Conservation (phyloP, 2,797 vertebrate species). For the Gymnoscopelus braueri region DNA sequence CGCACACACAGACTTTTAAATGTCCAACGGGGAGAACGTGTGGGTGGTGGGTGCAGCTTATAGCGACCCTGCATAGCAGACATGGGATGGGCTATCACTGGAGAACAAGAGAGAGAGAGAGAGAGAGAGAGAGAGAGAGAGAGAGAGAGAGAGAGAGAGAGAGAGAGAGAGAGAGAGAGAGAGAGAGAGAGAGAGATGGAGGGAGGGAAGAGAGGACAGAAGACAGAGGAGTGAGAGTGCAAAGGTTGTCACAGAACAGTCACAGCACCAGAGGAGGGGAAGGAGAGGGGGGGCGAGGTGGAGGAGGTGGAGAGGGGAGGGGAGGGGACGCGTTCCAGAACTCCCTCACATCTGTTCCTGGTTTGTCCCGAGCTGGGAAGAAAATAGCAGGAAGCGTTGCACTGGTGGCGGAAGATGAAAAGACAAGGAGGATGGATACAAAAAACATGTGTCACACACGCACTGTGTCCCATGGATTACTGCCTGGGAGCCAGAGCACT, state of each 20-base stretch:
- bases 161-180: conserved; percentile 54
- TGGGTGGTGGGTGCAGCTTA: conserved; percentile 68
- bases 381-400: conserved; percentile 97
- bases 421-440: conserved; percentile 87
- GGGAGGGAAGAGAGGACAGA: not conserved
- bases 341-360: conserved; percentile 95
- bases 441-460: conserved; percentile 92
- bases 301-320: conserved; percentile 77
- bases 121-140: conserved; percentile 50
- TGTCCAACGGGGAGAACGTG: conserved; percentile 31
- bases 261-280: conserved; percentile 64
- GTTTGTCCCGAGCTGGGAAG: conserved; percentile 95
- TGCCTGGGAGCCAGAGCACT: conserved; percentile 51
- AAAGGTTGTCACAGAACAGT: conserved; percentile 77
- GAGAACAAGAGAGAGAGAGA: conserved; percentile 56
- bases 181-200: conserved; percentile 28
- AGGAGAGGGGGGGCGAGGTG: not conserved
- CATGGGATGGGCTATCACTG: conserved; percentile 67
- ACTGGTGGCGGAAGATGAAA: conserved; percentile 95
- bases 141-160: conserved; percentile 48
- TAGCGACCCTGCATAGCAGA: conserved; percentile 68
- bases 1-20: conserved; percentile 10
- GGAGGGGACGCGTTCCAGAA: conserved; percentile 86
- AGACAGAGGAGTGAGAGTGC: conserved; percentile 49
- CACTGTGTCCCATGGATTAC: conserved; percentile 82